Conservation (phyloP, 2,888 invertebrate genomes). For the Hydrotaea diabolus region DNA sequence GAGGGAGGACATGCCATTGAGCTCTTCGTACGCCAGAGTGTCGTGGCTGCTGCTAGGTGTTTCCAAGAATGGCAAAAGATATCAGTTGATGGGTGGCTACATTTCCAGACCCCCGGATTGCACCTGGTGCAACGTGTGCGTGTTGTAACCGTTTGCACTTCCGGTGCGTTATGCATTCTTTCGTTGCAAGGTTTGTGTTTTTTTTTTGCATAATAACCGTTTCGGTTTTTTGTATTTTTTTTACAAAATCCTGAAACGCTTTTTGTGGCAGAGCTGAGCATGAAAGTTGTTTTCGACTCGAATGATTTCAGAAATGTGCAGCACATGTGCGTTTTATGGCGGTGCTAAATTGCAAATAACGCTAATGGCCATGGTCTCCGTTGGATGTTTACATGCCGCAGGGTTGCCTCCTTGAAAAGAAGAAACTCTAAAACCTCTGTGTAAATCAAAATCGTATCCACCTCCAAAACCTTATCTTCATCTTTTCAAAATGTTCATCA, state of each 20-base stretch:
- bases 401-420: neutral
- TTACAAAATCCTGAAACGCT: too few relatives aligned
- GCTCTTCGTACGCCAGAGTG: neutral
- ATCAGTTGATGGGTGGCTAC: neutral
- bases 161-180: neutral
- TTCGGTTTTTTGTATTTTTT: too few relatives aligned
- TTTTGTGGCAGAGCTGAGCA: neutral
- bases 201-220: too few relatives aligned
- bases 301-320: slow-evolving; percentile 46
- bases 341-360: slow-evolving; percentile 51
- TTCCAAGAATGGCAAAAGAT: too few relatives aligned
- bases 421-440: too few relatives aligned
- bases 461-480: too few relatives aligned
- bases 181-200: neutral
- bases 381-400: neutral
- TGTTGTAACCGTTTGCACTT: slow-evolving; percentile 6
- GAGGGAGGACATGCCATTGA: neutral
- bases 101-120: neutral
- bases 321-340: slow-evolving; percentile 57
- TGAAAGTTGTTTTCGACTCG: neutral
- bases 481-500: too few relatives aligned
- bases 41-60: neutral
- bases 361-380: slow-evolving; percentile 38
- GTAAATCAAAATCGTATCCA: too few relatives aligned
- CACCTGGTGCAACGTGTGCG: slow-evolving; percentile 37